Base-by-base conservation (phyloP, 1,140 invertebrate species). In the Pseudomyrmex dendroicus region DNA sequence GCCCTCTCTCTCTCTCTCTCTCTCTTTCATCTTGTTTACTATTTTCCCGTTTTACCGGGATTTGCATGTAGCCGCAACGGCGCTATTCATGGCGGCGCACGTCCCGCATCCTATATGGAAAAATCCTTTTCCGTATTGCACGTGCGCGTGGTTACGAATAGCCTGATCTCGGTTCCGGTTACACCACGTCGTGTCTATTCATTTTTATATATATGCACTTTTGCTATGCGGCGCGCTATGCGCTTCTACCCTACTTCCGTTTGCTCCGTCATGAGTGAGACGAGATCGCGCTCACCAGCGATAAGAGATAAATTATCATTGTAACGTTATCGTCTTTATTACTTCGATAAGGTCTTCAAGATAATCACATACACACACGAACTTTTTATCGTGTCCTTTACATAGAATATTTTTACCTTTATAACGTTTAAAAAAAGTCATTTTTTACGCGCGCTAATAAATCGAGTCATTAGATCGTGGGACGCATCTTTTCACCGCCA, bases 41-140 rank as follows among this genome's bases (percentile, higher is more conserved):
- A 72, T 80, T 80, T 80, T 61, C 76, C 54, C 66, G 76, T 80
- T 80, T 80, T 80, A 80, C 76, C n/a, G 22, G 76, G 66, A 80
- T 80, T 80, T 80, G 54, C 76, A 80, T 80, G 66, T 70, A 72
- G 66, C 76, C 67, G 48, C 76, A 72, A 80, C 56, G 76, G 66
- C 15, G 35, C 76, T 80, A 80, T 80, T 72, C 76, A 59, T 72
- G 76, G 54, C 66, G 66, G 54, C 50, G 52, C 76, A 80, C 66
- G 64, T 80, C 20, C 48, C 44, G 44, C 76, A 61, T 70, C 44
- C 76, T 70, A 59, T 80, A 80, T 80, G 20, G 66, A 80, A 80
- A 80, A 80, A 80, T 80, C 76, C 54, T 80, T 80, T 80, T 50
- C 66, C 76, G 54, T 59, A 72, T 80, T 80, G 76, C 66, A 80